Evolutionary conservation across 2,888 invertebrate species (phyloP).

Genomic region (Drosophila mercatorum): DNA sequence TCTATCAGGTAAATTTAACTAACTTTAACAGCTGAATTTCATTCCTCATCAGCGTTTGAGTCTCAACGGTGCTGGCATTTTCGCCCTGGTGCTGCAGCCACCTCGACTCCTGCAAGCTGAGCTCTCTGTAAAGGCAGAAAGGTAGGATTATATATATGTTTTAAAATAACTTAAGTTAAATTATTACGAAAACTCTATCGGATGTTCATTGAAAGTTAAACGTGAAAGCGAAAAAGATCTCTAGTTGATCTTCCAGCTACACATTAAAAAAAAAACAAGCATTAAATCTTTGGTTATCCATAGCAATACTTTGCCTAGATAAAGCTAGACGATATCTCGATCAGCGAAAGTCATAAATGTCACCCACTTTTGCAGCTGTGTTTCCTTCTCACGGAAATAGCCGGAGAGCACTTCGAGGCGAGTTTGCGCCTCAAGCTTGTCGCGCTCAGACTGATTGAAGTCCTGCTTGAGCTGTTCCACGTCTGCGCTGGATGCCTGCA

Average conservation of each 20-base stretch:
- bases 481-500: slow-evolving; percentile 85
- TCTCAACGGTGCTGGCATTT: slow-evolving; percentile 91
- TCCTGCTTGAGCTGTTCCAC: slow-evolving; percentile 86
- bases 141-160: too few relatives aligned
- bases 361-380: slow-evolving; percentile 92
- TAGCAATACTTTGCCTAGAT: slow-evolving; percentile 1
- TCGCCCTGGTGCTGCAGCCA: slow-evolving; percentile 93
- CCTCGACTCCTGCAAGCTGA: slow-evolving; percentile 90
- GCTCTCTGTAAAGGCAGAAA: slow-evolving; percentile 87
- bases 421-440: slow-evolving; percentile 91
- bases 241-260: background rate
- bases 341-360: too few relatives aligned
- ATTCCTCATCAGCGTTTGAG: slow-evolving; percentile 90
- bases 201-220: too few relatives aligned
- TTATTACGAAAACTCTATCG: too few relatives aligned
- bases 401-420: slow-evolving; percentile 93
- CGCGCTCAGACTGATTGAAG: slow-evolving; percentile 88
- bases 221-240: background rate
- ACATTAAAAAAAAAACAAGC: too few relatives aligned
- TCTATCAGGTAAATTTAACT: slow-evolving; percentile 64
- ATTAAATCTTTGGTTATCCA: background rate
- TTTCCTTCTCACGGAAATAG: slow-evolving; percentile 96
- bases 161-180: too few relatives aligned
- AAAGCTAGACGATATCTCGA: background rate
- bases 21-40: slow-evolving; percentile 93